Conservation (phyloP, 2,888 invertebrate genomes). For the Meteorus colon region DNA sequence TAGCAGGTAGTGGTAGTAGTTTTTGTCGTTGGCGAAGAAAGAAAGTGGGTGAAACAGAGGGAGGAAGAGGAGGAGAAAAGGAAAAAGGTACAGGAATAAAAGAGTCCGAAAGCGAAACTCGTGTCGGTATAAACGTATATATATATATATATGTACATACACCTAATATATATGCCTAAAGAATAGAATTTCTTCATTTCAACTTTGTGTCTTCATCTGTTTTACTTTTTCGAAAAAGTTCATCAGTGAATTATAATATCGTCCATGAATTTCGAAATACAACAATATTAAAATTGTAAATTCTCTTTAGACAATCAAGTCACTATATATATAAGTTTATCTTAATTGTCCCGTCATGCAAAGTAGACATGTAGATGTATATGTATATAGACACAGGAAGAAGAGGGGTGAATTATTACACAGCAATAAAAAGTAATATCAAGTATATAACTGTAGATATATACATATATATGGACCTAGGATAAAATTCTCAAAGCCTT, state of each 20-base stretch:
- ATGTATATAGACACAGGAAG: not conserved
- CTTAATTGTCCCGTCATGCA: not conserved
- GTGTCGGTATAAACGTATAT: not conserved
- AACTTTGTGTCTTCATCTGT: not conserved
- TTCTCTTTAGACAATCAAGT: not conserved
- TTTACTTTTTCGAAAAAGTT: not conserved
- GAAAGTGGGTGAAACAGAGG: not conserved
- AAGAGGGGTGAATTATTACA: not conserved
- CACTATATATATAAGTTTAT: slow-evolving; percentile 2
- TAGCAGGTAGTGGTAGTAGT: slow-evolving; percentile 20
- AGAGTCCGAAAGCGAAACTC: not conserved
- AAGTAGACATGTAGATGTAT: not conserved
- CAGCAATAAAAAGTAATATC: not conserved
- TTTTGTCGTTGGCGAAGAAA: not conserved
- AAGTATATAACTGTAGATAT: not conserved
- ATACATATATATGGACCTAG: not conserved
- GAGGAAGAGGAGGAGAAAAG: not conserved
- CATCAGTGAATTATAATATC: slow-evolving; percentile 8
- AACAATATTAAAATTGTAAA: slow-evolving; percentile 12
- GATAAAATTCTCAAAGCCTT: slow-evolving; percentile 26
- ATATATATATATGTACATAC: slow-evolving; percentile 6
- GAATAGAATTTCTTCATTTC: not conserved
- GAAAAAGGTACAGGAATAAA: not conserved
- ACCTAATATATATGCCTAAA: too few species aligned
- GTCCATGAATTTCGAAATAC: not conserved